Base-by-base conservation (phyloP, 2,888 invertebrate genomes). In the Xanthorhoe spadicearia region DNA sequence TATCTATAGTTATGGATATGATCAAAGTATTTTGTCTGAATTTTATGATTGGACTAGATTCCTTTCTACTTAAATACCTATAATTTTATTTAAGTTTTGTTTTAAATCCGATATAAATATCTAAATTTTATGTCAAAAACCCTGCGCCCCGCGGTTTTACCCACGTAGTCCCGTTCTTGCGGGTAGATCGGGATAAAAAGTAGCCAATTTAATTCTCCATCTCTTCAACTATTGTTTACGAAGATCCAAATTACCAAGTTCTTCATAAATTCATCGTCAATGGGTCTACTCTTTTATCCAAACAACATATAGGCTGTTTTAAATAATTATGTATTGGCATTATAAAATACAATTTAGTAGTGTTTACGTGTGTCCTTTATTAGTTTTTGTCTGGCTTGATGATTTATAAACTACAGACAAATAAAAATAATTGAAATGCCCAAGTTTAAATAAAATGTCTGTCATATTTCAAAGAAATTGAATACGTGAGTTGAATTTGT, bases 401-500 rank as follows among this genome's bases (percentile, higher is more conserved):
- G 23, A 57, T 54, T 18, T 38, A 49, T 32, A 17, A 54, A 54
- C 60, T 51, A 13, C 19, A n/a, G n/a, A 35, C 43, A 48, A 49
- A 48, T 28, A 8, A 28, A 51, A 17, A n/a, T 15, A 18, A 38
- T 59, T 38, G n/a, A 35, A 59, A 52, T 18, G 28, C 13, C 2
- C 17, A 32, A 48, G 19, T 43, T 7, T 19, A 17, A 19, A 23
- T 23, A 15, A 43, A 53, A 32, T 35, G n/a, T 48, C 48, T 8
- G 19, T 13, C 10, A 38, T 35, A 49, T 62, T 63, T 61, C 13
- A 49, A 62, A 68, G 70, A 65, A 83, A 88, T 86, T 84, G 82
- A 85, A 84, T 82, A 85, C 86, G 85, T 85, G 86, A 83, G 77
- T 73, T 67, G 77, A 60, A 64, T 48, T 83, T 81, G 80, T 79